Conservation (phyloP, 2,888 invertebrate genomes). For the Drosophila borealis region DNA sequence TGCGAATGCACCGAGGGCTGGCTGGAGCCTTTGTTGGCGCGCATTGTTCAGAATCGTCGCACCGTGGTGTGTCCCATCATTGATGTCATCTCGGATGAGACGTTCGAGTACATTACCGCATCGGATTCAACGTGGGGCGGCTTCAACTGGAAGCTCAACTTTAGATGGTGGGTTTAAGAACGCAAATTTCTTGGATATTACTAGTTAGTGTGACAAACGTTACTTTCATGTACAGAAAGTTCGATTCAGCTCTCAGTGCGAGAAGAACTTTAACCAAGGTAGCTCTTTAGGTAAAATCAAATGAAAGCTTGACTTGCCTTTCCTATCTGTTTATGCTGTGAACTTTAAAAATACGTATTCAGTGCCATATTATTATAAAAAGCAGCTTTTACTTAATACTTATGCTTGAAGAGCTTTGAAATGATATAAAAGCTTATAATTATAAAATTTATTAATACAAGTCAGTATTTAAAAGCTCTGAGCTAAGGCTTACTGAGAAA, state of each 20-base stretch:
- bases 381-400: neutral
- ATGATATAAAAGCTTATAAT: neutral
- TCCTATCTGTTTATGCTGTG: too few species aligned
- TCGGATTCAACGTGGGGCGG: constrained; percentile 99
- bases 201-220: neutral
- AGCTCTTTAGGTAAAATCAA: too few species aligned
- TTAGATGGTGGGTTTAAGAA: constrained; percentile 91
- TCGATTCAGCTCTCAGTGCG: too few species aligned
- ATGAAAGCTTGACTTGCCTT: too few species aligned
- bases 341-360: too few species aligned
- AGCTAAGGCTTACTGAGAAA: too few species aligned
- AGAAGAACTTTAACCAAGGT: too few species aligned
- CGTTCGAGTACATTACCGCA: constrained; percentile 99
- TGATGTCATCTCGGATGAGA: constrained; percentile 99
- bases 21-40: constrained; percentile 96
- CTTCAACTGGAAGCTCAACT: constrained; percentile 99
- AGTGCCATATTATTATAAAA: too few species aligned
- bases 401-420: neutral
- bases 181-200: neutral
- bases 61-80: constrained; percentile 99
- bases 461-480: too few species aligned
- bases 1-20: constrained; percentile 94
- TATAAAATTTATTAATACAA: neutral
- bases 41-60: constrained; percentile 96
- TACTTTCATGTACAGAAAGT: neutral